Base-by-base conservation (phyloP, 2,113 vertebrate species). In the Daubentonia madagascariensis region DNA sequence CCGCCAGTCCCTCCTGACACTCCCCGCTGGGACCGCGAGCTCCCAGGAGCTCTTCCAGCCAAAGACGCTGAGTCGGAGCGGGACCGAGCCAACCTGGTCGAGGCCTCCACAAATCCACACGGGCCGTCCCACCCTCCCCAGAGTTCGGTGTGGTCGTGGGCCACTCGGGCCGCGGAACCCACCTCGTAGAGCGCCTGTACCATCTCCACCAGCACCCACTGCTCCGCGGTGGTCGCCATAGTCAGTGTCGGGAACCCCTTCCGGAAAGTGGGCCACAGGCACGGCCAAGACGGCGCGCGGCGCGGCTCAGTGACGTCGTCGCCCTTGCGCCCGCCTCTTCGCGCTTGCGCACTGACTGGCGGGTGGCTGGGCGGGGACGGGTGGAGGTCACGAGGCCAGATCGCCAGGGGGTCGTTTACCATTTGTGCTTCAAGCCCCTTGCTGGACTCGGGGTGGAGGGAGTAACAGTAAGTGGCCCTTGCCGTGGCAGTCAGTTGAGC, bases 121-220 rank as follows among this genome's bases (percentile, higher is more conserved):
- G 9, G 3, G 6, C 8, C 8, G 11, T 13, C 70, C n/a, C 18
- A 3, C 28, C 32, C 17, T 22, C 11, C 17, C 54, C 65, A 0
- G 50, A 11, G 8, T 1, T 45, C 1, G 16, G 23, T 4, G n/a
- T 9, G 30, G 83, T 3, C 84, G 18, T 0, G 32, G 30, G 54
- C 16, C 16, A 22, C 52, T 8, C 22, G 17, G 1, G 17, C 52
- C 1, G 3, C 10, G 1, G 12, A 35, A 23, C 98, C 97, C 98
- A 99, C 99, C 99, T 99, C 99, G 65, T 99, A 99, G 75, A 99
- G 99, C 5, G 99, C 99, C 98, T 99, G 99, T 0, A 99, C 99
- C 99, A 99, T 99, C 98, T 99, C 99, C 97, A 99, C 99, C 98
- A 99, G 97, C 70, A 99, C 99, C 99, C 99, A 99, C 96, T 99